Base-by-base conservation (phyloP, 2,888 invertebrate species). In the Lepidonotus clava region DNA sequence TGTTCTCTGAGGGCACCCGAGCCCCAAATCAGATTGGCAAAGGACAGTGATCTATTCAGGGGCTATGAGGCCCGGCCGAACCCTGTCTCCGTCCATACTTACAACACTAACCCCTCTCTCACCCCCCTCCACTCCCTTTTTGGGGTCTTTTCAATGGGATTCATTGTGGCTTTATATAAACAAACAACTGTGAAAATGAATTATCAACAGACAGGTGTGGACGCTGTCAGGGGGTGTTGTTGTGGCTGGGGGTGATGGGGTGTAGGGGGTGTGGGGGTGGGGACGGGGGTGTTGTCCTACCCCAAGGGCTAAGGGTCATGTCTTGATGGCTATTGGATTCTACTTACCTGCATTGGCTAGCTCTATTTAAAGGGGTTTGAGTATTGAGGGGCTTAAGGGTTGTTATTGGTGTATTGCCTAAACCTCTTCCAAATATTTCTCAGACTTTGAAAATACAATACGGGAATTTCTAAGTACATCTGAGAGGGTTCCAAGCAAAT, bases 131-230 rank as follows among this genome's bases (percentile, higher is more conserved):
- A 61, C n/a, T n/a, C n/a, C n/a, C n/a, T n/a, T n/a, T n/a, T n/a
- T n/a, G n/a, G n/a, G n/a, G n/a, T n/a, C n/a, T n/a, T n/a, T n/a
- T n/a, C 24, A 61, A 61, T n/a, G 53, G 61, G 28, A 2, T 14
- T 5, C 61, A 11, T 61, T 61, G 61, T 61, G 61, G 61, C 28
- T 32, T 24, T n/a, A 61, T 24, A 61, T 24, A 61, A 61, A 61
- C 61, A 61, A 61, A 61, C 61, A 61, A n/a, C 11, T 61, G 61
- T 61, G 61, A 61, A 61, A 61, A 61, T 61, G 61, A 61, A 61
- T 61, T 28, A 61, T 61, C 61, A 61, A 61, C 61, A 61, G 11
- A 24, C n/a, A n/a, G 61, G 28, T 28, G 18, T 1, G 61, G 61
- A 4, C 5, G 61, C 24, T 61, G 61, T 61, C 61, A 61, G 28